Base-by-base conservation (phyloP, 2,888 invertebrate genomes). In the Thecophora atra region DNA sequence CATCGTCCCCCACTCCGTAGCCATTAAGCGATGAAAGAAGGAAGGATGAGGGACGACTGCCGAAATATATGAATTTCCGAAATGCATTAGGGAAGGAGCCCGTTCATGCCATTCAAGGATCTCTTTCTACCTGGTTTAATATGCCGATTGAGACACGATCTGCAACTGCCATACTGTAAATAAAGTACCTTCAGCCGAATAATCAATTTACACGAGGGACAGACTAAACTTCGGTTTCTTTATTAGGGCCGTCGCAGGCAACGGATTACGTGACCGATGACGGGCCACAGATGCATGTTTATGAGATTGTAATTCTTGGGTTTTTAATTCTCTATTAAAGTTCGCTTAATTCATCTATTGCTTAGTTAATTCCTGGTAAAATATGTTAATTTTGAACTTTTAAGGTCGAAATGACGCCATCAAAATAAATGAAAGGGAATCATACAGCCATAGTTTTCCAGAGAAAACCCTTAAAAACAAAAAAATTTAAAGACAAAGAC, bases 141-240 rank as follows among this genome's bases (percentile, higher is more conserved):
- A n/a, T 26, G 47, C 47, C 64, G 24, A 17, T 15, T 26, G 64
- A 64, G 21, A 15, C 44, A 64, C 44, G 44, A 64, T 19, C n/a
- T 47, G 44, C 26, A 21, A 64, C 21, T 64, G 4, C 37, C 11
- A 37, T 21, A 24, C 21, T 21, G 21, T 63, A 13, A 63, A 30
- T 63, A 30, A 60, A 30, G 30, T 30, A 60, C 28, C 30, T 30
- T 42, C 19, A 21, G 19, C 63, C 37, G 63, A 44, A 47, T 64
- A 47, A 64, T 2, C 21, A 15, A 26, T 7, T 58, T 58, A 58
- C 13, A 58, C 44, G 44, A 37, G 37, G 6, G 37, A 37, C 37
- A 37, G 15, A 1, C 47, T 47, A 47, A 7, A 26, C 58, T 24
- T 28, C n/a, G 54, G 28, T 58, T 26, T 28, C 37, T 37, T 37